phyloP scores from a whole-genome alignment of 2,888 invertebrate species.

The Lasioglossum lativentre region DNA sequence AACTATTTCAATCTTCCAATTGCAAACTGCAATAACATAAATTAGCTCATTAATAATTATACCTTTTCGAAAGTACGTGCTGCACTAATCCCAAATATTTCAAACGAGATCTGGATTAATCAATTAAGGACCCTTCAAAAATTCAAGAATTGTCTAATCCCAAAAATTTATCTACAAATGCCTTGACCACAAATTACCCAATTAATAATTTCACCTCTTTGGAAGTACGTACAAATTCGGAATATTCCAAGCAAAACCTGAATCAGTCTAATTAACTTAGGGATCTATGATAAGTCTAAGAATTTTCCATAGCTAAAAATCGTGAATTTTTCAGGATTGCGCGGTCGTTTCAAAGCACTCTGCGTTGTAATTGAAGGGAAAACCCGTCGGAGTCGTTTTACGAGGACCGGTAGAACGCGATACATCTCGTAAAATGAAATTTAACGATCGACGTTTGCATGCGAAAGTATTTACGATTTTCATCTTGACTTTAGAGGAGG shows the following conservation, averaged over 20 bases:
- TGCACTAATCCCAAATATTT: neutral
- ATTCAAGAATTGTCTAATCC: neutral
- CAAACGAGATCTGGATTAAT: neutral
- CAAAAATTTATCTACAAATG: neutral
- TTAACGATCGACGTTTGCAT: constrained; percentile 25
- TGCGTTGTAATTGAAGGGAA: neutral
- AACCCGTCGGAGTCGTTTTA: constrained; percentile 16
- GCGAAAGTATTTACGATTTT: constrained; percentile 37
- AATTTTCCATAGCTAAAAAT: neutral
- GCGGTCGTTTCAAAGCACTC: neutral
- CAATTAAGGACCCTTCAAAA: neutral
- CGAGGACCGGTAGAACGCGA: constrained; percentile 2
- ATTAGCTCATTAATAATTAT: neutral
- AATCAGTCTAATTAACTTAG: neutral
- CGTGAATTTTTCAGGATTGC: neutral
- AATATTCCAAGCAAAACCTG: neutral
- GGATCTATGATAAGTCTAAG: neutral
- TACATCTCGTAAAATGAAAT: constrained; percentile 33
- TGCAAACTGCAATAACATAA: neutral
- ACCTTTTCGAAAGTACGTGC: neutral
- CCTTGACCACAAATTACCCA: no score
- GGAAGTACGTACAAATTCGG: no score
- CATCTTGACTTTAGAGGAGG: constrained; percentile 27
- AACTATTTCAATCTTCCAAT: neutral
- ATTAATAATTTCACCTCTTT: no score